Base-by-base conservation (phyloP, 1,140 invertebrate species). In the Drosophila kanapiae region DNA sequence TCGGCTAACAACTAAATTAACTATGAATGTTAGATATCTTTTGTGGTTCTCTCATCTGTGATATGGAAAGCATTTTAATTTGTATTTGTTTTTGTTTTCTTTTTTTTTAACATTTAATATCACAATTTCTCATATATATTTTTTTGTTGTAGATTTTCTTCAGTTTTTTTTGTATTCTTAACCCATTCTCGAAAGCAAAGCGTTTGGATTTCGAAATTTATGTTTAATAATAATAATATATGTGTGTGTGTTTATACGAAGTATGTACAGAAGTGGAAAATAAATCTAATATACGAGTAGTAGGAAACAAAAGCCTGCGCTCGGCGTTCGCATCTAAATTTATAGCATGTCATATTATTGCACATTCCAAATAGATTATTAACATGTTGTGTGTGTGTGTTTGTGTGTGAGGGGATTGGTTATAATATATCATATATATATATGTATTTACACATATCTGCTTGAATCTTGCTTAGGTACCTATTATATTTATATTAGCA, bases 291-390 rank as follows among this genome's bases (percentile, higher is more conserved):
- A 75, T 85, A 85, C 63, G 82, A 82, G 53, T 84, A 78, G 75
- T 88, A 90, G 81, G 78, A 85, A 91, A 90, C 74, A 84, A 90
- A 90, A 85, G 78, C 67, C 82, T 70, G 67, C 67, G 67, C 67
- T 70, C 62, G 67, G 67, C 67, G 63, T 56, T 70, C 67, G 67
- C 77, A 60, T 85, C 76, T 87, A 80, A 82, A 90, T 85, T 75
- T 82, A 85, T 88, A 90, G 80, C 84, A 61, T 90, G 84, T 88
- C 85, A 81, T 90, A 90, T 85, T 80, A 88, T 88, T 88, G 85
- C 85, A 88, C 85, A 91, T 88, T 90, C 75, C 38, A 81, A 79
- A 75, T 81, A 75, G 61, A 77, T 83, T 74, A 47, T 64, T 64
- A 71, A 71, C 74, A 71, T 78, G 40, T 75, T 69, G 48, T 75